Conservation (phyloP, 1,140 invertebrate genomes). For the Philotrypesis tridentata region DNA sequence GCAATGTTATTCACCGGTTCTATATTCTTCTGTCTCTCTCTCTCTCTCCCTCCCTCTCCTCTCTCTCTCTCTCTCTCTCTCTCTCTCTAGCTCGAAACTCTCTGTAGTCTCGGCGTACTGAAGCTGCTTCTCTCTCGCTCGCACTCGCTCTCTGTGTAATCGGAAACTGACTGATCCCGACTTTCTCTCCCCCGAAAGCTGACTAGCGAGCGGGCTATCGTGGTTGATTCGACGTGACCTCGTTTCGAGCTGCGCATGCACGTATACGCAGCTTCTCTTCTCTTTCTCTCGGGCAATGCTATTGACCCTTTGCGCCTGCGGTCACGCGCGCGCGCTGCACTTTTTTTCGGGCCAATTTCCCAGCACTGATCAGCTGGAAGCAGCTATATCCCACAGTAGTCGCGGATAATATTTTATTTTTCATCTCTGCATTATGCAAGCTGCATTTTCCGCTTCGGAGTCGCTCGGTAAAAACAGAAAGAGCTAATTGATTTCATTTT, state of each 20-base stretch:
- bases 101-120: background rate
- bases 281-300: background rate
- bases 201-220: background rate
- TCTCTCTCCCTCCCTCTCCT: too few species aligned
- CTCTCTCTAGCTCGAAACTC: background rate
- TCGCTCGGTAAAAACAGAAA: too few species aligned
- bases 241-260: background rate
- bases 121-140: background rate
- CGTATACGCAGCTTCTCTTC: conserved; percentile 10
- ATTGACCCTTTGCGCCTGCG: background rate
- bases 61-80: too few species aligned
- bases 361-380: background rate
- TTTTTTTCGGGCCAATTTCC: background rate
- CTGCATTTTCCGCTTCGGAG: too few species aligned
- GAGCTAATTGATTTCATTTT: too few species aligned
- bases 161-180: conserved; percentile 52
- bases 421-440: too few species aligned
- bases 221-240: background rate
- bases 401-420: too few species aligned
- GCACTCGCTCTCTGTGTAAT: conserved; percentile 22
- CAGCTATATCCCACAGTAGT: too few species aligned
- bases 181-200: background rate
- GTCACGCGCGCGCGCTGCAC: background rate
- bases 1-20: background rate
- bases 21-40: too few species aligned